These are phyloP conservation scores for Heliconius cydno DNA, from an alignment of 2,888 invertebrate genomes.

Conservation along the genomic window DNA sequence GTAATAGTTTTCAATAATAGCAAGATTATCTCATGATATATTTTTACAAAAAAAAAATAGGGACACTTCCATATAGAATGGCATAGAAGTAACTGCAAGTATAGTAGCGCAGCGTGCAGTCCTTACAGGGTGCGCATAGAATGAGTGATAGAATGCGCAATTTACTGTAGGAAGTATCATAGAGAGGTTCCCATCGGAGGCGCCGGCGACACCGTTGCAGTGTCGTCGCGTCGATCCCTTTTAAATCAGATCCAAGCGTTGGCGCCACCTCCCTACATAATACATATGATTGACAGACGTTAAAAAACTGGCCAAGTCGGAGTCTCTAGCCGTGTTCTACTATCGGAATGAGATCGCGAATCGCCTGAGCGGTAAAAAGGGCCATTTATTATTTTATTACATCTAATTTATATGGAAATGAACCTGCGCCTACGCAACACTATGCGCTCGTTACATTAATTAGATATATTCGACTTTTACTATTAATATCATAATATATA, in stretches of 20 bases:
- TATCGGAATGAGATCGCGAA: slow-evolving; percentile 36
- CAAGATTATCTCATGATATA: slow-evolving; percentile 23
- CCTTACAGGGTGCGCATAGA: slow-evolving; percentile 24
- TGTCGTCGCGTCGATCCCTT: slow-evolving; percentile 29
- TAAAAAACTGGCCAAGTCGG: slow-evolving; percentile 54
- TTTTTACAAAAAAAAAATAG: neutral
- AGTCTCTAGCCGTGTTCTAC: slow-evolving; percentile 29
- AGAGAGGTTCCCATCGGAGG: slow-evolving; percentile 33
- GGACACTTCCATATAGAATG: neutral
- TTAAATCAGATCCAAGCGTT: slow-evolving; percentile 15
- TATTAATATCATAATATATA: slow-evolving; percentile 1
- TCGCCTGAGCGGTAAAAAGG: slow-evolving; percentile 18
- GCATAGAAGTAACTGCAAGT: slow-evolving; percentile 1
- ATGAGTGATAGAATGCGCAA: slow-evolving; percentile 32
- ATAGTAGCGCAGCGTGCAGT: neutral
- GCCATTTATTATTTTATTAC: slow-evolving; percentile 38
- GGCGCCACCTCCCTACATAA: slow-evolving; percentile 44
- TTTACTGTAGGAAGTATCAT: slow-evolving; percentile 29
- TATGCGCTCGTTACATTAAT: slow-evolving; percentile 30
- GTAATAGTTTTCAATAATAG: neutral
- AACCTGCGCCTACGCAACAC: slow-evolving; percentile 11
- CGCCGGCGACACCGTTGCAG: slow-evolving; percentile 22
- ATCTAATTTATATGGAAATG: slow-evolving; percentile 25
- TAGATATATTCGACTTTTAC: slow-evolving; percentile 29
- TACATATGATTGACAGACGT: slow-evolving; percentile 58